These are phyloP conservation scores for Herpetotheres cachinnans DNA, from an alignment of 2,113 vertebrate species.

Conservation along the genomic window DNA sequence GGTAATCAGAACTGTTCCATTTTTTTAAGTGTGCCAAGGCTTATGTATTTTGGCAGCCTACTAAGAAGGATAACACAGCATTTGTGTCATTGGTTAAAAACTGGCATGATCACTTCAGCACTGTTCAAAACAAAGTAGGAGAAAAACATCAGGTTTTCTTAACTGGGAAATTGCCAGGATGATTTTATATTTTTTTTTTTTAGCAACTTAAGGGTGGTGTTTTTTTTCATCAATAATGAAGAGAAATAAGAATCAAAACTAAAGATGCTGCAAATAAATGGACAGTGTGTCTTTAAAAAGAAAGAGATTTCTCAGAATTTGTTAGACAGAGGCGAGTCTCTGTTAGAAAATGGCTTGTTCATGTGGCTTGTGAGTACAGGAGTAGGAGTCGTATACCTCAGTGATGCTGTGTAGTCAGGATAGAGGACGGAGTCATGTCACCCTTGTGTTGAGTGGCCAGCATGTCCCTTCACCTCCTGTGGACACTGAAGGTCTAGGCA, in stretches of 20 bases:
- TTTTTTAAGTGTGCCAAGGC: background rate
- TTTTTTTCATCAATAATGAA: background rate
- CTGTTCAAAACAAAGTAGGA: background rate
- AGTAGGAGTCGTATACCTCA: background rate
- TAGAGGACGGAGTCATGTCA: fast-evolving
- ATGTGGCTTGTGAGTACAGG: background rate
- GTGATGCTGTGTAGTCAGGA: background rate
- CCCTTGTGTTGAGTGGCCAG: background rate
- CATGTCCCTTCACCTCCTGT: background rate
- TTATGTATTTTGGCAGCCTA: background rate
- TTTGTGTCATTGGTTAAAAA: background rate
- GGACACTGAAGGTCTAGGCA: background rate
- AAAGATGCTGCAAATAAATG: background rate
- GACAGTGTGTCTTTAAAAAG: slow-evolving; percentile 44
- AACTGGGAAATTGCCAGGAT: background rate
- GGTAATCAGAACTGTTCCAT: background rate
- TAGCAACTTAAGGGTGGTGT: background rate
- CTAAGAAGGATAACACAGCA: background rate
- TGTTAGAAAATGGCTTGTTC: background rate
- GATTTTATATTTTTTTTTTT: no score
- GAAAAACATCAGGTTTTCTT: slow-evolving; percentile 4
- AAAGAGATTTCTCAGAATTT: background rate
- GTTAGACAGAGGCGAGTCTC: background rate
- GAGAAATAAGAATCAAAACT: background rate
- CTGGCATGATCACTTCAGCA: background rate